These are phyloP conservation scores for Leucosticte australis DNA, from an alignment of 2,113 vertebrate genomes.

Conservation along the genomic window DNA sequence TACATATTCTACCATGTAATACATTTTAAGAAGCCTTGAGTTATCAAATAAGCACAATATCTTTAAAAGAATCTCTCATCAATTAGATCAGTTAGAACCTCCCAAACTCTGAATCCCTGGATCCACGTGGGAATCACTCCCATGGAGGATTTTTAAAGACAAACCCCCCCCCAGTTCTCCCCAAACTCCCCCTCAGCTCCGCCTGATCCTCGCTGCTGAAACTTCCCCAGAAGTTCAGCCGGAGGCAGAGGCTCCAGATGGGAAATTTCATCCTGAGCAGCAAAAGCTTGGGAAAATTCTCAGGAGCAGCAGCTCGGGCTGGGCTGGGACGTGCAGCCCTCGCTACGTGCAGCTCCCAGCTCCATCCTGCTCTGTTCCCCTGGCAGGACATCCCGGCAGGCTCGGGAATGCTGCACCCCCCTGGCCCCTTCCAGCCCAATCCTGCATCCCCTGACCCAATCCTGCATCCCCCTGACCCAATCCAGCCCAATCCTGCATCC, in stretches of 20 bases:
- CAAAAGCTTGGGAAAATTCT: not conserved
- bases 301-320: not conserved
- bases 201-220: not conserved
- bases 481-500: too few relatives aligned
- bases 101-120: not conserved
- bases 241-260: not conserved
- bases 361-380: not conserved
- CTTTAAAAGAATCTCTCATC: not conserved
- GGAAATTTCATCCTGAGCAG: constrained; percentile 15
- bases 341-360: constrained; percentile 19
- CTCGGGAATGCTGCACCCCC: not conserved
- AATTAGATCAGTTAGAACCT: not conserved
- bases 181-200: not conserved
- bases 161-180: not conserved
- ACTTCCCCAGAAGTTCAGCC: not conserved
- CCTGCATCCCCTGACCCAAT: too few relatives aligned
- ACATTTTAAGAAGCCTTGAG: not conserved
- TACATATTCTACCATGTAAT: too few relatives aligned
- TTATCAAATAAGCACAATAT: not conserved
- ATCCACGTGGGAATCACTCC: not conserved
- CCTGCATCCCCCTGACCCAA: too few relatives aligned
- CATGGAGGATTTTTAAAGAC: not conserved
- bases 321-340: not conserved
- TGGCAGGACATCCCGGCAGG: constrained; percentile 6
- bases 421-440: not conserved